Conservation (phyloP, 1,140 invertebrate species). For the Amyelois transitella region DNA sequence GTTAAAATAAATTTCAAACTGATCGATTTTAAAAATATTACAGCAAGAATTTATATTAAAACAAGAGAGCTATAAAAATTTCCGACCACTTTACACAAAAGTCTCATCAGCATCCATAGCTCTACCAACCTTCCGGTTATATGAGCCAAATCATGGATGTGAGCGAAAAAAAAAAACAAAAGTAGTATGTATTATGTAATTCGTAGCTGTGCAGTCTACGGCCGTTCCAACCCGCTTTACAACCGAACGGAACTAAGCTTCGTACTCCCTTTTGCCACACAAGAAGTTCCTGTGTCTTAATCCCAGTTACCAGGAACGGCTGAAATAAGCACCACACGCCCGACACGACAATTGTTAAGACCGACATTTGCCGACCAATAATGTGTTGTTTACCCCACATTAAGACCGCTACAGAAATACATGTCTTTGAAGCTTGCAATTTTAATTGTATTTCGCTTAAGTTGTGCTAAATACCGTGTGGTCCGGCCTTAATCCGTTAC, state of each 20-base stretch:
- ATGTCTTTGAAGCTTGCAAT: slow-evolving; percentile 46
- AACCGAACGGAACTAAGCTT: slow-evolving; percentile 42
- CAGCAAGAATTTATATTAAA: too few species aligned
- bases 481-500: slow-evolving; percentile 41
- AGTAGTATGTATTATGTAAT: not conserved
- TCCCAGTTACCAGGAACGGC: slow-evolving; percentile 46
- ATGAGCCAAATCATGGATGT: too few species aligned
- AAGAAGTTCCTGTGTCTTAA: slow-evolving; percentile 36
- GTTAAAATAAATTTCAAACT: too few species aligned
- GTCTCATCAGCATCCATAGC: too few species aligned
- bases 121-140: too few species aligned
- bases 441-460: slow-evolving; percentile 36
- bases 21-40: too few species aligned
- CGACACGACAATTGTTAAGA: slow-evolving; percentile 54
- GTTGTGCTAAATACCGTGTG: slow-evolving; percentile 26
- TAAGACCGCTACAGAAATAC: slow-evolving; percentile 45
- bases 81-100: too few species aligned
- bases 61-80: too few species aligned
- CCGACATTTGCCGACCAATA: slow-evolving; percentile 35
- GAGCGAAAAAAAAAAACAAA: too few species aligned
- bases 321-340: slow-evolving; percentile 42
- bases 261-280: slow-evolving; percentile 37
- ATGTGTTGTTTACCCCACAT: slow-evolving; percentile 63
- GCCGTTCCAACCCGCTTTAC: slow-evolving; percentile 13
- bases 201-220: not conserved